Percentiles rank a stretch among this genome's conserved stretches.
These are phyloP conservation scores for Pteruthius melanotis DNA, from an alignment of 2,113 vertebrate genomes.

Conservation along the genomic window DNA sequence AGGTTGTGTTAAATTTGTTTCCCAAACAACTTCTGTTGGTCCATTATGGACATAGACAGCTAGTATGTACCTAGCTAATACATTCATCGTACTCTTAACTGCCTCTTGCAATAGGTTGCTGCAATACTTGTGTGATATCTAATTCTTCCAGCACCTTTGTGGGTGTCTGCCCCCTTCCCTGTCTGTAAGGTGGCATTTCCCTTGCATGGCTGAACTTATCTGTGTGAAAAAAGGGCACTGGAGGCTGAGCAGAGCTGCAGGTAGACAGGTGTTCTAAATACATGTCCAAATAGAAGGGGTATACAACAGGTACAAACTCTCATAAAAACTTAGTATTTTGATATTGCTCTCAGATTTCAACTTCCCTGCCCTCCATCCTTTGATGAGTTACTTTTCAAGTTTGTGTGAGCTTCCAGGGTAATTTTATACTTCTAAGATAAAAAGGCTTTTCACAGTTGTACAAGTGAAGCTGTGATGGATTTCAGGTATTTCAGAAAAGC, in stretches of 20 bases:
- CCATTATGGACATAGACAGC: background rate
- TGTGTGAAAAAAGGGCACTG: background rate
- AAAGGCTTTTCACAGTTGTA: background rate
- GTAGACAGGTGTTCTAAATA: background rate
- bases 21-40: background rate
- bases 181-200: background rate
- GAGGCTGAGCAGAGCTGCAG: background rate
- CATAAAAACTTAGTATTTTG: background rate
- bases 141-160: background rate
- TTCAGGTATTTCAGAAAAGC: background rate
- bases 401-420: background rate
- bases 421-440: background rate
- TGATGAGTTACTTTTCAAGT: background rate
- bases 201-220: background rate
- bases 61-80: background rate
- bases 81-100: background rate
- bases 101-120: background rate
- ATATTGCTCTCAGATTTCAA: background rate
- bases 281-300: background rate
- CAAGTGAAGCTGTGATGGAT: background rate
- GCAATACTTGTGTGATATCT: background rate
- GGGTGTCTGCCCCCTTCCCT: rapidly evolving
- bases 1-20: background rate
- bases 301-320: background rate
- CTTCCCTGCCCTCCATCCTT: background rate